A percentile compares a stretch with the other conserved stretches of the same genome.
Conservation (phyloP, 2,113 vertebrate species). For the Cnemophilus loriae region DNA sequence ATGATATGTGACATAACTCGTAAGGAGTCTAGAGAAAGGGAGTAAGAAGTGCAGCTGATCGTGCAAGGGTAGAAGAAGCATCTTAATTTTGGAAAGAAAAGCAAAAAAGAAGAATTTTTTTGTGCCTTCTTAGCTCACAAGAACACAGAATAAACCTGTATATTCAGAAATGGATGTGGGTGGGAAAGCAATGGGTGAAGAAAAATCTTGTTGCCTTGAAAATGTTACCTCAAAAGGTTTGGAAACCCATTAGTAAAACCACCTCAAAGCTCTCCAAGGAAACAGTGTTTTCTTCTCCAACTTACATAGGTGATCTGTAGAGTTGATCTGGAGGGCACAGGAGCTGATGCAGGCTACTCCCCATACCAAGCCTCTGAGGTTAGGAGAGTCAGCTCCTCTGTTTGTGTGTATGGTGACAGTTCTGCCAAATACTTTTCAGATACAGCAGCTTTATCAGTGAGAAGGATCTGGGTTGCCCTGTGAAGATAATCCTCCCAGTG, state of each 20-base stretch:
- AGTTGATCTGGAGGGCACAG: neutral
- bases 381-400: neutral
- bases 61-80: neutral
- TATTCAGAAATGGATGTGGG: neutral
- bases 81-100: neutral
- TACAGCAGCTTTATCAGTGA: constrained; percentile 13
- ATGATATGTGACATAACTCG: neutral
- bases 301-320: neutral
- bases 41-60: neutral
- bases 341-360: neutral
- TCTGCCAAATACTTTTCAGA: constrained; percentile 29
- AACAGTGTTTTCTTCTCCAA: neutral
- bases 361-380: constrained; percentile 16
- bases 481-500: constrained; percentile 24
- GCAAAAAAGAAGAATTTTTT: rapidly evolving
- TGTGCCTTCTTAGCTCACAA: neutral
- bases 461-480: constrained; percentile 20
- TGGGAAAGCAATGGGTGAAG: neutral
- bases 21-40: neutral
- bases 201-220: neutral
- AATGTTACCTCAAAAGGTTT: neutral
- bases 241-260: neutral
- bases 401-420: neutral
- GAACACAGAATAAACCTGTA: neutral
- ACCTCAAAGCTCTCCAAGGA: neutral